phyloP scores from a whole-genome alignment of 2,113 vertebrate species.

The Microtus ochrogaster region DNA sequence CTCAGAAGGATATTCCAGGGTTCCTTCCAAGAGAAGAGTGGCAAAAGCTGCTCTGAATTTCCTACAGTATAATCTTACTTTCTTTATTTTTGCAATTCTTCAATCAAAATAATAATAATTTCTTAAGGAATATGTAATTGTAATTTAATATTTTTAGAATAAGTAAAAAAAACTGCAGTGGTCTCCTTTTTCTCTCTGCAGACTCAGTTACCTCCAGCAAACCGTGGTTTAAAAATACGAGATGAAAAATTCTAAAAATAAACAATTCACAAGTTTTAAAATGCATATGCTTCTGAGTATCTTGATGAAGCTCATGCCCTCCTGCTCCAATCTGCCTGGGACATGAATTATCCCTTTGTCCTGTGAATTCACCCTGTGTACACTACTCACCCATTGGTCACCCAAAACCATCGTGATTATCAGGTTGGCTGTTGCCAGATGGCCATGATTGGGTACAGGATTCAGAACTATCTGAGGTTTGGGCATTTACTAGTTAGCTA shows the following conservation, averaged over 20 bases:
- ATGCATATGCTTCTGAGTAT: not conserved
- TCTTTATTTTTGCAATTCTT: slow-evolving; percentile 29
- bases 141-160: slow-evolving; percentile 20
- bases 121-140: not conserved
- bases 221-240: not conserved
- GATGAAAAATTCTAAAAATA: slow-evolving; percentile 8
- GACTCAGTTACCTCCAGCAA: not conserved
- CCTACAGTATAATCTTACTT: not conserved
- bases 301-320: not conserved
- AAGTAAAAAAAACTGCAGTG: not conserved
- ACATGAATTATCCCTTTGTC: not conserved
- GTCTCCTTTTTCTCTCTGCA: not conserved
- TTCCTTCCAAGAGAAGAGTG: not conserved
- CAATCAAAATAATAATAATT: not conserved
- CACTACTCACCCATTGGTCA: too few relatives aligned
- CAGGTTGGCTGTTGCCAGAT: not conserved
- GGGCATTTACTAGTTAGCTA: not conserved
- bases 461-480: not conserved
- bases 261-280: not conserved
- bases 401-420: not conserved
- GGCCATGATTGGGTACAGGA: too few relatives aligned
- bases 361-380: not conserved
- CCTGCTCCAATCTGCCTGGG: too few relatives aligned
- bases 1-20: not conserved
- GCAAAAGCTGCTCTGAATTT: not conserved